Evolutionary conservation across 2,113 vertebrate genomes (phyloP), one percentile per base, ranked within the genome.

Genomic region (Psilopsiagon aurifrons): DNA sequence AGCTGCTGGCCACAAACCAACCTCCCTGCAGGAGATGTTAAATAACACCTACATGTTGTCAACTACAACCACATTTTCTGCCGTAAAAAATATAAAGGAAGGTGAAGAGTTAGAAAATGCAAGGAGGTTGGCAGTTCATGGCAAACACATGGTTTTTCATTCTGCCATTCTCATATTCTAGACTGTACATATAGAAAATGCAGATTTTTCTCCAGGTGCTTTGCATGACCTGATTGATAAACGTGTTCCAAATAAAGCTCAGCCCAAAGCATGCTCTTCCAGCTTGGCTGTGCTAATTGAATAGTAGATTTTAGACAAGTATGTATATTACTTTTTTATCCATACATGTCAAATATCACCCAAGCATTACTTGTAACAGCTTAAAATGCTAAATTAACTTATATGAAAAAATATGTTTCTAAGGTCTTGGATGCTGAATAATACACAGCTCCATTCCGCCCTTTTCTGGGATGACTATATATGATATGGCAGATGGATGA

Each of bases 181-280:
- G 67, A 5, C 44, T 1, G 11, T 6, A 14, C 49, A 2, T 0
- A 13, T 31, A 54, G 59, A 44, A 52, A 81, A 74, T 0, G n/a
- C 54, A 55, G 41, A 7, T 43, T 9, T 9, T 47, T 10, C 51
- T 23, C 79, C 11, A 7, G 11, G 19, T 27, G 79, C 43, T 67
- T 20, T 12, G 1, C 83, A 8, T 11, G 52, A 43, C 39, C n/a
- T 33, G n/a, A 3, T 8, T 17, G 49, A 24, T 22, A 46, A 57
- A 46, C 6, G 7, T 3, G 8, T 60, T 89, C 63, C 68, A 64
- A 74, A 47, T 4, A 43, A 49, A 79, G 76, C 80, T 71, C 73
- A 66, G 84, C 55, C 69, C 49, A 33, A 43, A 68, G 39, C 9
- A 3, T 9, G 29, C 5, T 46, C 77, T 22, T 54, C 27, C 81